Base-by-base conservation (phyloP, 2,797 vertebrate species). In the Valencia hispanica region DNA sequence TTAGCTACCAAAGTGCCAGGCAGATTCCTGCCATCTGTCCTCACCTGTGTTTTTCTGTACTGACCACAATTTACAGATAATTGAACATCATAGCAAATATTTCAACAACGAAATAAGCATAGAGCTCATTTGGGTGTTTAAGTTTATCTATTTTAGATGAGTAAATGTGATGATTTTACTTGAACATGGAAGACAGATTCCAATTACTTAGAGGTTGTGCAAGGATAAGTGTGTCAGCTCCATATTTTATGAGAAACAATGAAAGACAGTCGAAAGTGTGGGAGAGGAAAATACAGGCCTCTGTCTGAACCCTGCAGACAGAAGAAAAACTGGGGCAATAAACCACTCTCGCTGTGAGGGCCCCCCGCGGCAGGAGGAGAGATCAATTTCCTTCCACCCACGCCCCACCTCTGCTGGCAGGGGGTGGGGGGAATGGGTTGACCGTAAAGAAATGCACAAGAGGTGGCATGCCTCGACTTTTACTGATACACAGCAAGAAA, bases 371-470 rank as follows among this genome's bases (percentile, higher is more conserved):
- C 85, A 86, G 71, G 75, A 72, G 69, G 72, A 75, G 80, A 88
- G 83, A 88, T 88, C 82, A 84, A 86, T 90, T 89, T 87, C 72
- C 80, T 43, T 79, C 88, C 86, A 74, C 87, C 88, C 86, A 91
- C 87, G 47, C 78, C 45, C 55, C 59, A 50, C 77, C 80, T 88
- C 78, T 82, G 82, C 84, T 82, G 84, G 78, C 81, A 85, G 84
- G 17, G 47, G 69, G 68, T 82, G 74, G 68, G 36, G 85, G 18
- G 39, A 69, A 72, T 81, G 74, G 69, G 57, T 75, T 79, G 86
- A 80, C 85, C 73, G 43, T 74, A 57, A 75, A 90, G 79, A 79
- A 86, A 81, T 48, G 69, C 74, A 80, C 6, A 70, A 50, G 25
- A 76, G 61, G 73, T 59, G 79, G 74, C 18, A 47, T 17, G 66